Conservation (phyloP, 2,113 vertebrate genomes). For the Geococcyx californianus region DNA sequence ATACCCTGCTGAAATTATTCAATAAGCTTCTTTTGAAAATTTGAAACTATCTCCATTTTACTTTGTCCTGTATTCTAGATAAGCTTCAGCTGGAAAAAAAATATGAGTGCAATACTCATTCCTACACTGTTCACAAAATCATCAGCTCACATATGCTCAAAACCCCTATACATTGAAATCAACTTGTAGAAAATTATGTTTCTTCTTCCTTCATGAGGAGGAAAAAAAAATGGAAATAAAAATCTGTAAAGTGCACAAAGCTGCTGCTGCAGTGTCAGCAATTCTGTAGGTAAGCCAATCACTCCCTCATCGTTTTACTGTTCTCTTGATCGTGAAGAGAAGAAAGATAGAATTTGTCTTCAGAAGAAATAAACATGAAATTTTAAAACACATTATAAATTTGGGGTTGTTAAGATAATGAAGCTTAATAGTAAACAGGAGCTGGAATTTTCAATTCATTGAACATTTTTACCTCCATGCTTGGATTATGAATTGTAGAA, state of each 20-base stretch:
- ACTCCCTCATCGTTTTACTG: not conserved
- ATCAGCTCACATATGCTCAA: not conserved
- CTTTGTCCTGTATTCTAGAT: not conserved
- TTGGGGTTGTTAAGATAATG: not conserved
- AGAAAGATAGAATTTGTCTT: not conserved
- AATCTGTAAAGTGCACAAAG: not conserved
- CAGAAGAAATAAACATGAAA: not conserved
- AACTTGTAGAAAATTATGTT: not conserved
- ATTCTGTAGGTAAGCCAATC: not conserved
- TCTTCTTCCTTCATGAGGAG: no score
- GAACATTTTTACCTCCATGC: not conserved
- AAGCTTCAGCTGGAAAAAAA: not conserved
- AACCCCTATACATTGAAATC: not conserved
- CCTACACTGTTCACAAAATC: not conserved
- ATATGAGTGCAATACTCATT: not conserved
- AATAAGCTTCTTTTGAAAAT: not conserved
- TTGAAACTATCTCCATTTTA: not conserved
- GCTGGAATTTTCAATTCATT: not conserved
- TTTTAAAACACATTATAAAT: not conserved
- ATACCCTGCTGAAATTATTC: not conserved
- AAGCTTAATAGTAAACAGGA: not conserved
- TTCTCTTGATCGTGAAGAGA: not conserved
- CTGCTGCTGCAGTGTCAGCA: not conserved
- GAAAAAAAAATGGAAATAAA: not conserved
- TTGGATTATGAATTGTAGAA: not conserved